Conservation (phyloP, 2,113 vertebrate genomes). For the Semnornis frantzii region DNA sequence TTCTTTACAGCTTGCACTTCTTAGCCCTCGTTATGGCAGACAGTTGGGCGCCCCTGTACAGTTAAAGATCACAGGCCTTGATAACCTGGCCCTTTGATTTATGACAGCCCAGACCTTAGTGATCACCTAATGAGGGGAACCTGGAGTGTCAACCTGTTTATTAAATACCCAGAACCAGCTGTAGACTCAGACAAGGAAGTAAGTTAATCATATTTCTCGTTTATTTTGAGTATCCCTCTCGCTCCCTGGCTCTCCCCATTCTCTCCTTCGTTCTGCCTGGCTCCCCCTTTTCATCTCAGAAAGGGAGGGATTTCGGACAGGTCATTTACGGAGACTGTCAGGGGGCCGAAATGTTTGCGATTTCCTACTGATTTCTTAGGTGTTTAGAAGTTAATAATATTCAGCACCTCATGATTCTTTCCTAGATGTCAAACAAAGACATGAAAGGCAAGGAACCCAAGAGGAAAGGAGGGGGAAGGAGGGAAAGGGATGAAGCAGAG, state of each 20-base stretch:
- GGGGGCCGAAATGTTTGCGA: constrained; percentile 72
- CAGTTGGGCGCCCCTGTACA: constrained; percentile 95
- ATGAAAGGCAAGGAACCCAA: constrained; percentile 79
- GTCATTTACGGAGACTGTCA: constrained; percentile 70
- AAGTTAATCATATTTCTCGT: constrained; percentile 83
- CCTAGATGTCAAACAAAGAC: constrained; percentile 71
- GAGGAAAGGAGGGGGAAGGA: constrained; percentile 60
- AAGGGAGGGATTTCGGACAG: constrained; percentile 69
- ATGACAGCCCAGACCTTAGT: constrained; percentile 83
- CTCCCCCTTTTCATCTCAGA: constrained; percentile 76
- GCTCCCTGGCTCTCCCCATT: background rate
- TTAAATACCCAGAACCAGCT: constrained; percentile 97
- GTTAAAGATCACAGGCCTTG: constrained; percentile 95
- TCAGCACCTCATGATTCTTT: constrained; percentile 83
- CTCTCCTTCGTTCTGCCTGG: constrained; percentile 66
- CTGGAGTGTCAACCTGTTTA: constrained; percentile 97
- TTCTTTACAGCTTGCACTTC: constrained; percentile 90
- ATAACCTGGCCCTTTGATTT: constrained; percentile 97
- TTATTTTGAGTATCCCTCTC: constrained; percentile 65
- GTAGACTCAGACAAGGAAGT: constrained; percentile 75
- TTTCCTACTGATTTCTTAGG: constrained; percentile 81
- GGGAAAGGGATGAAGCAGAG: background rate
- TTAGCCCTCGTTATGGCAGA: constrained; percentile 85
- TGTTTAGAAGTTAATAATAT: constrained; percentile 84
- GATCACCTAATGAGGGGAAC: constrained; percentile 96